These are phyloP conservation scores for Tragelaphus strepsiceros DNA, from an alignment of 2,113 vertebrate genomes.

Conservation along the genomic window DNA sequence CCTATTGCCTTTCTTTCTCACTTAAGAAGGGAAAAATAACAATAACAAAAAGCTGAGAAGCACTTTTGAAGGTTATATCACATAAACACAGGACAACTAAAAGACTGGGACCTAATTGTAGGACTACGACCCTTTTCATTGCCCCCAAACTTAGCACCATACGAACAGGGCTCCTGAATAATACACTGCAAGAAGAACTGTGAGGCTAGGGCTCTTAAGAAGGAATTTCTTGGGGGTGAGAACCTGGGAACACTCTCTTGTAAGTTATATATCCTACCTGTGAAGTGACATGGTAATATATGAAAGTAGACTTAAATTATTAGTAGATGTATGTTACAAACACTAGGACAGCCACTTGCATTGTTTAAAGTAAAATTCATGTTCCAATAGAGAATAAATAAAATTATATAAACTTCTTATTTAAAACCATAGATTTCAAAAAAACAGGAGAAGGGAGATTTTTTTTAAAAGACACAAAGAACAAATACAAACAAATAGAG, in stretches of 20 bases:
- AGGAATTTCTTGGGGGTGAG: neutral
- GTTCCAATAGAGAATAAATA: neutral
- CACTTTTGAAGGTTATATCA: no score
- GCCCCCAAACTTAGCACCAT: no score
- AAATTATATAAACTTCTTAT: neutral
- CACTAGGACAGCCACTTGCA: neutral
- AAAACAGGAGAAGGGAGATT: neutral
- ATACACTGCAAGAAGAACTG: neutral
- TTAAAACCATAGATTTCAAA: neutral
- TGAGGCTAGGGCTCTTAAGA: neutral
- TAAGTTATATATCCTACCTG: neutral
- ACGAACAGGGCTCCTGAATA: neutral
- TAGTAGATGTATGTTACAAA: neutral
- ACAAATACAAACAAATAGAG: neutral
- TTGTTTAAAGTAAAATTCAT: neutral
- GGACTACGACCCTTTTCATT: neutral
- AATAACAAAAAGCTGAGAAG: neutral
- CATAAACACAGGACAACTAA: neutral
- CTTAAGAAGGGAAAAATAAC: neutral
- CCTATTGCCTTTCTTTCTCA: neutral
- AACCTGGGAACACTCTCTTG: neutral
- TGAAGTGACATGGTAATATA: neutral
- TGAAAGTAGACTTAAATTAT: neutral
- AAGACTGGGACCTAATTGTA: neutral
- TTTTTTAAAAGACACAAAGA: neutral